phyloP scores from a whole-genome alignment of 1,140 invertebrate species.

The Trialeurodes vaporariorum region DNA sequence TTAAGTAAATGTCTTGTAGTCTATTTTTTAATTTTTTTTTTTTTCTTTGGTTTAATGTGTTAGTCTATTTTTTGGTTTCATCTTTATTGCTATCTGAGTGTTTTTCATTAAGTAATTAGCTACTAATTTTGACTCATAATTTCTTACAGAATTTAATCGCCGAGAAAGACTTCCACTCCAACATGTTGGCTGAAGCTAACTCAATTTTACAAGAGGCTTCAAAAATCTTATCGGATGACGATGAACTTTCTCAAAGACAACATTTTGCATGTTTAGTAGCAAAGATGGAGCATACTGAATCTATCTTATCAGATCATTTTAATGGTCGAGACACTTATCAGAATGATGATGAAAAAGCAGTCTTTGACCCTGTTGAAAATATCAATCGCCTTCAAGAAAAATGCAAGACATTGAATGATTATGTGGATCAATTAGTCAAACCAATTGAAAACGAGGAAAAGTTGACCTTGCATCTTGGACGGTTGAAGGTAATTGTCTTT shows the following conservation, averaged over 20 bases:
- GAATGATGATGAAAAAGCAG: no score
- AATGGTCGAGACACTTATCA: no score
- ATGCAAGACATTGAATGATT: neutral
- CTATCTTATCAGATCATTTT: neutral
- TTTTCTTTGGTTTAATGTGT: no score
- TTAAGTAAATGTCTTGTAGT: no score
- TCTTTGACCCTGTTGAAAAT: no score
- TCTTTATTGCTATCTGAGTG: no score
- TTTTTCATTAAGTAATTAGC: no score
- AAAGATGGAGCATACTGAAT: neutral
- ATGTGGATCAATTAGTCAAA: neutral
- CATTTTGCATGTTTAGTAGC: neutral
- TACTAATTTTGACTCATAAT: no score
- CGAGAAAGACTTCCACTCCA: neutral
- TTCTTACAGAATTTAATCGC: neutral
- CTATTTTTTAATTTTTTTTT: no score
- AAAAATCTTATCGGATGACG: neutral
- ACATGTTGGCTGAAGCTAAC: neutral
- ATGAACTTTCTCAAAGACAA: neutral
- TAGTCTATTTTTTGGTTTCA: neutral
- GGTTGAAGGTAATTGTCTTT: neutral
- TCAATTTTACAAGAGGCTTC: neutral
- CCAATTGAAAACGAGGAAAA: neutral
- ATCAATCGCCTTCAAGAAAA: neutral
- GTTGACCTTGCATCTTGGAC: neutral